These are phyloP conservation scores for Pandemis corylana DNA, from an alignment of 2,888 invertebrate species.

Conservation along the genomic window DNA sequence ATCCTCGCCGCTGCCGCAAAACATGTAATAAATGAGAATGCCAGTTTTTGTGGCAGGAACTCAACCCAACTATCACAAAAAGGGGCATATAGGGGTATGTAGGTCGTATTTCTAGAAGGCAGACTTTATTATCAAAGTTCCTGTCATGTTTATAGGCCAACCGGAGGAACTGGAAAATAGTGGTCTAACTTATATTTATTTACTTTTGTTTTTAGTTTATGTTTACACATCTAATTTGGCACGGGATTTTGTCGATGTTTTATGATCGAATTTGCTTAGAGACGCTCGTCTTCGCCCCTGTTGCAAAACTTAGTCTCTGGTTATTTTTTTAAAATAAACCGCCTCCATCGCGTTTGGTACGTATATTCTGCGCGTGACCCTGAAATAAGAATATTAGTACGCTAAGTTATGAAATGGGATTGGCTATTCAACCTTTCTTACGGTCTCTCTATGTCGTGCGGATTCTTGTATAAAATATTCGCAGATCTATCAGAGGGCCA, in stretches of 20 bases:
- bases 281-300: neutral
- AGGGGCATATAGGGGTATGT: neutral
- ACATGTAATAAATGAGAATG: neutral
- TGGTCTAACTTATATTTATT: slow-evolving; percentile 21
- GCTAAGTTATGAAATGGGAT: neutral
- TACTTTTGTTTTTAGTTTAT: slow-evolving; percentile 25
- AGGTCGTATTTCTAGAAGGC: slow-evolving; percentile 26
- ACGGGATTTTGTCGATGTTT: slow-evolving; percentile 19
- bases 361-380: neutral
- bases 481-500: slow-evolving; percentile 10
- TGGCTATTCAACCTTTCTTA: slow-evolving; percentile 1
- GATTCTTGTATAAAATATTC: slow-evolving; percentile 19
- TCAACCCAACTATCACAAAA: slow-evolving; percentile 18
- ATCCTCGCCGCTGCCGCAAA: neutral
- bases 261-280: neutral
- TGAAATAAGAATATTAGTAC: neutral
- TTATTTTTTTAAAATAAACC: no score
- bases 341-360: no score
- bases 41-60: slow-evolving; percentile 17
- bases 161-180: slow-evolving; percentile 24
- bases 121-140: slow-evolving; percentile 39
- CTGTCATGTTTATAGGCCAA: slow-evolving; percentile 30
- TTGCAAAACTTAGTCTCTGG: no score
- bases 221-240: slow-evolving; percentile 22
- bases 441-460: neutral